Evolutionary conservation across 2,888 invertebrate species (phyloP).

Genomic region (Noctua comes): DNA sequence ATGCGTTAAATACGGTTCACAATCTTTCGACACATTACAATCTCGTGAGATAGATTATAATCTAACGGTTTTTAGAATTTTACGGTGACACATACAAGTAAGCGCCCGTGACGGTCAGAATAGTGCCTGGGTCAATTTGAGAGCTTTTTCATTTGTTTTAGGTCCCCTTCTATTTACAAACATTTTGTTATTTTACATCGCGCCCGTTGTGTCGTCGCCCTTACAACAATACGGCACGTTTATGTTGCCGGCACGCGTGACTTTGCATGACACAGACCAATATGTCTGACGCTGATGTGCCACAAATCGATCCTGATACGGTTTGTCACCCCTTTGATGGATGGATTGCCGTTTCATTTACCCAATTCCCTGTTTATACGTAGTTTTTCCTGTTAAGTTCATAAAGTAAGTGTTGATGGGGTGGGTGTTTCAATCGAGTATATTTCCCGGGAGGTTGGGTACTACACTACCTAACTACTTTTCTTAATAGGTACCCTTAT

Average conservation of each 20-base stretch:
- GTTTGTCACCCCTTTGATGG: conserved; percentile 72
- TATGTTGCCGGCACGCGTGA: conserved; percentile 73
- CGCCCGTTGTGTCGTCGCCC: conserved; percentile 15
- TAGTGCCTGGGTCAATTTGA: neutral
- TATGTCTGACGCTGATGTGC: conserved; percentile 68
- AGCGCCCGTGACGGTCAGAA: neutral
- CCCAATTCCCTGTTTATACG: conserved; percentile 67
- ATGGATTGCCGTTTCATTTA: conserved; percentile 74
- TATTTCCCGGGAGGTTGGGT: conserved; percentile 3
- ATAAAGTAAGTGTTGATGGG: conserved; percentile 32
- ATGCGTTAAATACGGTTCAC: too few relatives aligned
- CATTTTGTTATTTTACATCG: neutral
- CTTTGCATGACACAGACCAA: conserved; percentile 75
- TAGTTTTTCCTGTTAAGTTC: conserved; percentile 55
- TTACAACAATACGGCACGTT: conserved; percentile 48
- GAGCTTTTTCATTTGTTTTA: neutral
- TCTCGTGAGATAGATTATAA: too few relatives aligned
- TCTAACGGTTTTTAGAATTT: too few relatives aligned
- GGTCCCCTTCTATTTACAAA: neutral
- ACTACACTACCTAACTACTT: neutral
- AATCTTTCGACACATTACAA: too few relatives aligned
- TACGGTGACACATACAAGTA: neutral
- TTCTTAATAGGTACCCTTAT: neutral
- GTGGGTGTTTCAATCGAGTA: neutral
- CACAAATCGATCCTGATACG: conserved; percentile 73